A percentile compares a stretch with the other conserved stretches of the same genome.
Evolutionary conservation across 1,140 invertebrate species (phyloP).

Genomic region (Ephestia elutella): DNA sequence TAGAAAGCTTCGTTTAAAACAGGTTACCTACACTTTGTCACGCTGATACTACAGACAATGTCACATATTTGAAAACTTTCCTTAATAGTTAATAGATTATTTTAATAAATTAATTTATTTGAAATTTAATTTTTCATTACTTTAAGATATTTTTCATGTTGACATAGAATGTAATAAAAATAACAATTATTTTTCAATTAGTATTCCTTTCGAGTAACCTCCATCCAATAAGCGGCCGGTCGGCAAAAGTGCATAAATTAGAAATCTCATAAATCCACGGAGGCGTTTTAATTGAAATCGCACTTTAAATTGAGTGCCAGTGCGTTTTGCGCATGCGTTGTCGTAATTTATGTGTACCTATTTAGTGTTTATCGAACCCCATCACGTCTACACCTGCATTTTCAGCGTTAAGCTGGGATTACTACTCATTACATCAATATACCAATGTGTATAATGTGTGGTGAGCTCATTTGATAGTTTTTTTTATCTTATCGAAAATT

Average conservation of each 20-base stretch:
- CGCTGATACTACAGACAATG: no score
- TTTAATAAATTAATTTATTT: no score
- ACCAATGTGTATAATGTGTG: no score
- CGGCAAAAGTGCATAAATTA: conserved; percentile 63
- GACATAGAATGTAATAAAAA: background rate
- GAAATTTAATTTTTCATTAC: no score
- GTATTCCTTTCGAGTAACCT: background rate
- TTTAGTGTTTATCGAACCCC: conserved; percentile 31
- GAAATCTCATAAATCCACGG: conserved; percentile 53
- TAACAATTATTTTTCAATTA: conserved; percentile 1
- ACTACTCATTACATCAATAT: background rate
- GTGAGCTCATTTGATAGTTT: no score
- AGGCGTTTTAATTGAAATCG: conserved; percentile 70
- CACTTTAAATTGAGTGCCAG: conserved; percentile 56
- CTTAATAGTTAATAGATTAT: no score
- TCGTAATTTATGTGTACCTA: conserved; percentile 44
- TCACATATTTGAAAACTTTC: no score
- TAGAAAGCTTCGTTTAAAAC: no score
- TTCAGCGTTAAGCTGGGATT: background rate
- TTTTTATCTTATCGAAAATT: no score
- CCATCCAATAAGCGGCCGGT: conserved; percentile 20
- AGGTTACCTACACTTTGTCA: no score
- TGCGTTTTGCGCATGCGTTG: conserved; percentile 49
- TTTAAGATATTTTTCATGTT: no score
- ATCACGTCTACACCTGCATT: conserved; percentile 36